Evolutionary conservation across 2,888 invertebrate genomes (phyloP).

Genomic region (Sabellastarte sp.): DNA sequence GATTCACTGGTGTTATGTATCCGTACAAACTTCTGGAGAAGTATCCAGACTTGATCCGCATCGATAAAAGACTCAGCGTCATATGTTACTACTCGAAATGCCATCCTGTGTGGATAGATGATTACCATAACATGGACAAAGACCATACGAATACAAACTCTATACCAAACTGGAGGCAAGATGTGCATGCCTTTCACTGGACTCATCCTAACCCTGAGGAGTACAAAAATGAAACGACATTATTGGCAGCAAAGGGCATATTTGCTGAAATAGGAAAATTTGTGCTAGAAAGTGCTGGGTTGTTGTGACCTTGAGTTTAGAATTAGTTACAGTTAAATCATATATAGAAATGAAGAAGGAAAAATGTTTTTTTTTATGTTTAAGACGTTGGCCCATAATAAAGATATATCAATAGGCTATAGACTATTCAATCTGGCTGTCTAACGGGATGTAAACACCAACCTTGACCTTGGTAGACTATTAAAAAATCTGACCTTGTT

Average conservation of each 20-base stretch:
- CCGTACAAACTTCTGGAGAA: constrained; percentile 33
- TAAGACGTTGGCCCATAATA: no score
- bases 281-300: constrained; percentile 26
- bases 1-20: constrained; percentile 2
- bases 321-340: no score
- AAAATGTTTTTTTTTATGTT: no score
- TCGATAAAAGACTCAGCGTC: constrained; percentile 38
- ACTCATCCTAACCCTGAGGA: constrained; percentile 46
- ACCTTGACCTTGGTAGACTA: no score
- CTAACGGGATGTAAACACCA: no score
- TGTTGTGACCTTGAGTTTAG: no score
- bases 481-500: no score
- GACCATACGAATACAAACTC: constrained; percentile 28
- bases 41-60: constrained; percentile 38
- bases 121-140: constrained; percentile 31
- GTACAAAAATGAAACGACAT: constrained; percentile 25
- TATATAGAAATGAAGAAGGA: no score
- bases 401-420: no score
- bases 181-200: constrained; percentile 45
- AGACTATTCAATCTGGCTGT: no score
- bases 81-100: constrained; percentile 46
- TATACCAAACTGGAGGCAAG: constrained; percentile 36
- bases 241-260: constrained; percentile 27
- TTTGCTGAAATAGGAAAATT: constrained; percentile 46
- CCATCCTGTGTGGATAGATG: constrained; percentile 41